Evolutionary conservation across 2,113 vertebrate species (phyloP).

Genomic region (Oncorhynchus gorbuscha): DNA sequence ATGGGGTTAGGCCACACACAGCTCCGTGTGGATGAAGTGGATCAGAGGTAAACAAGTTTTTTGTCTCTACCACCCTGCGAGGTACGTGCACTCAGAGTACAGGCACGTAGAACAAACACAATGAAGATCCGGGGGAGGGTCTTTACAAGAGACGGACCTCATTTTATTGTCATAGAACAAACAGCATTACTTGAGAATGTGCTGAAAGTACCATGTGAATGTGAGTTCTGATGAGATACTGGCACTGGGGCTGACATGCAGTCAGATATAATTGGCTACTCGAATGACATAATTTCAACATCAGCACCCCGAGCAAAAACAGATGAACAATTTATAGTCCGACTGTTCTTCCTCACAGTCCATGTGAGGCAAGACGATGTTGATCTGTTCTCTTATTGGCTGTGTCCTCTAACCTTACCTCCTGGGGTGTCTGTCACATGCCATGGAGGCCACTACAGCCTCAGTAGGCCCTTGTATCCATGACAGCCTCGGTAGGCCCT

Average conservation of each 20-base stretch:
- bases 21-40: conserved; percentile 46
- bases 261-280: too few species aligned
- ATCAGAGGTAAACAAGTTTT: conserved; percentile 66
- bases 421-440: conserved; percentile 14
- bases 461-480: neutral
- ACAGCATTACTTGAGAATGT: neutral
- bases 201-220: neutral
- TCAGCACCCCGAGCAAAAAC: neutral
- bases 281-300: too few species aligned
- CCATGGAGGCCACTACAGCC: conserved; percentile 21
- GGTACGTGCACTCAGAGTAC: conserved; percentile 34
- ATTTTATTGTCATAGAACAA: neutral
- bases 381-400: conserved; percentile 37
- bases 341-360: neutral
- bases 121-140: conserved; percentile 56
- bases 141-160: conserved; percentile 28
- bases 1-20: conserved; percentile 64
- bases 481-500: neutral
- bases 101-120: conserved; percentile 48
- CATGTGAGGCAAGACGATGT: neutral
- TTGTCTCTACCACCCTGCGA: conserved; percentile 21
- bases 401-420: conserved; percentile 24
- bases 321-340: neutral
- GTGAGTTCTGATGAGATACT: neutral
- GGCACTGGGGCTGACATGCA: too few species aligned